Percentiles rank a stretch among this genome's conserved stretches.
These are phyloP conservation scores for Furnarius figulus DNA, from an alignment of 2,113 vertebrate genomes.

Conservation along the genomic window DNA sequence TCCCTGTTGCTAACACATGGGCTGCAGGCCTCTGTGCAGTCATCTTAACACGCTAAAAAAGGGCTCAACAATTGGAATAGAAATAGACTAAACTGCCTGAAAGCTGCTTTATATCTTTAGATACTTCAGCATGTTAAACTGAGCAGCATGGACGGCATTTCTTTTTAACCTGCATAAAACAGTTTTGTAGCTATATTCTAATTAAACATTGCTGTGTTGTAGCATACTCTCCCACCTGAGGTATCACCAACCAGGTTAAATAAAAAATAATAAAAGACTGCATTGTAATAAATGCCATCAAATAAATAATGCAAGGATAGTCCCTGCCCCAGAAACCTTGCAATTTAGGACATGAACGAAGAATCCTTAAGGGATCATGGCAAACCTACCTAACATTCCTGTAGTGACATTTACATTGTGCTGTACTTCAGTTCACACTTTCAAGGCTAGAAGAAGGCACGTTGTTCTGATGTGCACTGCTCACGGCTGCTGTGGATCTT, in stretches of 20 bases:
- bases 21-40: not conserved
- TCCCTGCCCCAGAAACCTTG: conserved; percentile 51
- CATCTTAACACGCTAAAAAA: not conserved
- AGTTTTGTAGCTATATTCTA: not conserved
- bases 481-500: not conserved
- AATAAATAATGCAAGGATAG: conserved; percentile 48
- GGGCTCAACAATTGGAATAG: not conserved
- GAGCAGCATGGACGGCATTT: not conserved
- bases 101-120: not conserved
- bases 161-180: not conserved
- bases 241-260: not conserved
- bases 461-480: not conserved
- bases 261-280: not conserved
- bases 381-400: conserved; percentile 2
- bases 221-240: not conserved
- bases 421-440: not conserved
- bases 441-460: not conserved
- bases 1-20: not conserved
- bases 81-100: not conserved
- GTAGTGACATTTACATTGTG: conserved; percentile 18
- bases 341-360: conserved; percentile 46
- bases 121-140: not conserved
- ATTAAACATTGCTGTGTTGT: not conserved
- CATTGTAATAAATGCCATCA: not conserved
- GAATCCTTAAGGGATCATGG: conserved; percentile 42